Base-by-base conservation (phyloP, 2,888 invertebrate species). In the Diarsia rubi region DNA sequence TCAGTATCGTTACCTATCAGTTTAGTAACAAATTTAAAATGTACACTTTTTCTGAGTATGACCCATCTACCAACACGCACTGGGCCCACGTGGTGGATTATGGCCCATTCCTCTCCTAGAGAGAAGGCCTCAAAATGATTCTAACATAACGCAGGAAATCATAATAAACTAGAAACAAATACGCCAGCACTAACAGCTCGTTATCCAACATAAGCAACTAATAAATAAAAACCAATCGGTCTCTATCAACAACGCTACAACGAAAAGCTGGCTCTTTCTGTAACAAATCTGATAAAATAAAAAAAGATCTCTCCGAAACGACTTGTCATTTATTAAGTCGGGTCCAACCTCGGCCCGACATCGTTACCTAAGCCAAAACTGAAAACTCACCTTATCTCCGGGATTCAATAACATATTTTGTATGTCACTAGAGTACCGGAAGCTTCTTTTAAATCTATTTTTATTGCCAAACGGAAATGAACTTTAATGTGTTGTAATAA, bases 371-470 rank as follows among this genome's bases (percentile, higher is more conserved):
- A 21, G 31, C 60, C 73, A 78, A 79, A 75, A 65, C 74, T 71
- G 57, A 69, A 82, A 75, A 72, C 54, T 62, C 54, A 75, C 75
- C 83, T 66, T 76, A 59, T 74, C 66, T 70, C 52, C 31, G 42
- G 8, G 19, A 84, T 78, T 72, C 69, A 85, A 83, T 85, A 82
- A 79, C 21, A 76, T 78, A 52, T 75, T 57, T 45, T 57, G 31
- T 59, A 59, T 60, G 78, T 44, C 78, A 68, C 21, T 9, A 60
- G 27, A 21, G 12, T 19, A 14, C 37, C n/a, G 37, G 45, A 60
- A 69, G 24, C 44, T 16, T 44, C 21, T 47, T 21, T 52, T 14
- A 69, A 49, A 69, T 69, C 9, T 6, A 21, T 42, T 49, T 49
- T 49, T 44, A 1, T 59, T 57, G 16, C 14, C 24, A 59, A 44